Conservation (phyloP, 2,113 vertebrate species). For the Brachionichthys hirsutus region DNA sequence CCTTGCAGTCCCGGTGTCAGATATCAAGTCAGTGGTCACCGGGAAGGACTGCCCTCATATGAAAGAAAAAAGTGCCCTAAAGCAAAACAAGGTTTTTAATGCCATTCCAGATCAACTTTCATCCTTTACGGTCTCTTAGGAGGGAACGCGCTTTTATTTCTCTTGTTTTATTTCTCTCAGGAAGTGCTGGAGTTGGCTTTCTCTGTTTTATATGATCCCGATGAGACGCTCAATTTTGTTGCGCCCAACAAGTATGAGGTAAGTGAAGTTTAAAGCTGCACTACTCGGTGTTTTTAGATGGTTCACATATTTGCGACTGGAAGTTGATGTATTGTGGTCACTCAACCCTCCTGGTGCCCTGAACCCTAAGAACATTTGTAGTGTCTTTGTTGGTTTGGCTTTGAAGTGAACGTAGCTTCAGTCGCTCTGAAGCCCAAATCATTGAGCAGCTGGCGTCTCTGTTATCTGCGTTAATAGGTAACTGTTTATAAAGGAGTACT, state of each 20-base stretch:
- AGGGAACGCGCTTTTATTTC: background rate
- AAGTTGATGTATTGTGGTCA: background rate
- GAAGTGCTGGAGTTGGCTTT: conserved; percentile 97
- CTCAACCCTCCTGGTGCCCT: too few relatives aligned
- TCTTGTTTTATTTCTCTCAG: conserved; percentile 66
- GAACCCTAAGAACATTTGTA: too few relatives aligned
- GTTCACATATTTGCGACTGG: background rate
- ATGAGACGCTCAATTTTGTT: conserved; percentile 97
- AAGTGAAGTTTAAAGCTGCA: conserved; percentile 42
- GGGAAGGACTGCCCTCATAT: conserved; percentile 99
- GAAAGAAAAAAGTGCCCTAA: conserved; percentile 98
- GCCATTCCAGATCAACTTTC: background rate
- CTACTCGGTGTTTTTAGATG: background rate
- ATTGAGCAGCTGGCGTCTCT: conserved; percentile 7
- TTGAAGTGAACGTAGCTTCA: too few relatives aligned
- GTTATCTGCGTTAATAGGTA: background rate
- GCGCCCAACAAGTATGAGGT: conserved; percentile 99
- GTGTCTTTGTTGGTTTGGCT: too few relatives aligned
- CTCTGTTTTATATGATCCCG: conserved; percentile 95
- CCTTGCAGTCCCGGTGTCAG: conserved; percentile 88
- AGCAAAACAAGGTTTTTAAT: conserved; percentile 89
- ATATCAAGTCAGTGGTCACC: conserved; percentile 96
- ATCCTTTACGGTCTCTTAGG: background rate
- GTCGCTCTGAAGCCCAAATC: too few relatives aligned
- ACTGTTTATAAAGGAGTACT: background rate